phyloP scores from a whole-genome alignment of 2,113 vertebrate genomes.

The Naja naja region DNA sequence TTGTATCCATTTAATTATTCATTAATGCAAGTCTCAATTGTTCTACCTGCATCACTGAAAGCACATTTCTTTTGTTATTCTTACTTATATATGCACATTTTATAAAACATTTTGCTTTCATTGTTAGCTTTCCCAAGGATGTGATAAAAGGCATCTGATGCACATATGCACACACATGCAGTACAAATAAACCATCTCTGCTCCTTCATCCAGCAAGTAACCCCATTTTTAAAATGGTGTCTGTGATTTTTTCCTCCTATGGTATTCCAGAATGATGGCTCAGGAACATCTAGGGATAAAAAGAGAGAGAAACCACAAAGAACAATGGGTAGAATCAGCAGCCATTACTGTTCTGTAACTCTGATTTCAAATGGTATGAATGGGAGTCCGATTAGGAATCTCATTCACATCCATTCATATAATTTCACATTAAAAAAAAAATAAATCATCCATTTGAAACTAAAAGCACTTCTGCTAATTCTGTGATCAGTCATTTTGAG shows the following conservation, averaged over 20 bases:
- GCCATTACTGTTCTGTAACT: not conserved
- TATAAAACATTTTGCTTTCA: not conserved
- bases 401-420: not conserved
- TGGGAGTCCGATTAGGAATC: not conserved
- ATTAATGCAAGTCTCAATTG: not conserved
- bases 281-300: not conserved
- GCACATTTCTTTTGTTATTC: not conserved
- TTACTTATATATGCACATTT: not conserved
- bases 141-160: not conserved
- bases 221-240: not conserved
- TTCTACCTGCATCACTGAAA: not conserved
- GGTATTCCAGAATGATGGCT: not conserved
- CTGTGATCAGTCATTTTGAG: not conserved
- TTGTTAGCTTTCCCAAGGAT: not conserved
- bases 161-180: not conserved
- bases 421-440: not conserved
- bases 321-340: no score
- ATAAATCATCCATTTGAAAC: not conserved
- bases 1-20: not conserved
- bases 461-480: not conserved
- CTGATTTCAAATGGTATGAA: not conserved
- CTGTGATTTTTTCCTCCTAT: not conserved
- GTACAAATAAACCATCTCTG: not conserved
- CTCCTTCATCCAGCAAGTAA: not conserved
- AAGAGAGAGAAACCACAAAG: not conserved